Evolutionary conservation across 1,140 invertebrate genomes (phyloP), one percentile per base, ranked within the genome.

Genomic region (Formica selysi): DNA sequence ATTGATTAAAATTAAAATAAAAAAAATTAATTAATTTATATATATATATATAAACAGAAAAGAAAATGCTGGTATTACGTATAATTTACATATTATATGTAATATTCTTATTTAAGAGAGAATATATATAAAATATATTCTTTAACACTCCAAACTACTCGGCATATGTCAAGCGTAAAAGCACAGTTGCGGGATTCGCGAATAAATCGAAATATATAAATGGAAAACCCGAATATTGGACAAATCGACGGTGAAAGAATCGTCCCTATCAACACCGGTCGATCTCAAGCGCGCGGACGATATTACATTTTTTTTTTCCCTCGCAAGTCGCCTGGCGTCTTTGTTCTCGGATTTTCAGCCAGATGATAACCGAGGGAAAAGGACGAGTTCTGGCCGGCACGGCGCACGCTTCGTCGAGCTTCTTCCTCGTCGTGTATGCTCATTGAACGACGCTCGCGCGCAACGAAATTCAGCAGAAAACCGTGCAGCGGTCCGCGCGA

Each of bases 401-500:
- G n/a, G 22, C 48, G 64, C 62, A 89, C 88, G 88, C 84, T 89
- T 86, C 86, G 80, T 65, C 88, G 87, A 88, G 88, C 88, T 89
- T 89, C 80, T 86, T 89, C 87, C 86, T 44, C 71, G 87, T 57
- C 44, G 76, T 57, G 44, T 74, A 48, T 59, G 88, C 88, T 89
- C 88, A 89, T 89, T 86, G 88, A 68, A 88, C 88, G 87, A 26
- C 71, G 78, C 76, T 65, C 64, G 76, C 67, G 79, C 88, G 85
- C 88, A 65, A 88, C 87, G 80, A 89, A 89, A 89, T 89, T 89
- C 88, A 89, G 84, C 87, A 89, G 88, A 89, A 89, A 89, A 80
- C 88, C 88, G 76, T 89, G 88, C 88, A 84, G 78, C 87, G 88
- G 88, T 86, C 87, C 88, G 88, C 85, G 88, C 78, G 88, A 89